phyloP scores from a whole-genome alignment of 2,888 invertebrate species.

The Gisinianus flammeolus region DNA sequence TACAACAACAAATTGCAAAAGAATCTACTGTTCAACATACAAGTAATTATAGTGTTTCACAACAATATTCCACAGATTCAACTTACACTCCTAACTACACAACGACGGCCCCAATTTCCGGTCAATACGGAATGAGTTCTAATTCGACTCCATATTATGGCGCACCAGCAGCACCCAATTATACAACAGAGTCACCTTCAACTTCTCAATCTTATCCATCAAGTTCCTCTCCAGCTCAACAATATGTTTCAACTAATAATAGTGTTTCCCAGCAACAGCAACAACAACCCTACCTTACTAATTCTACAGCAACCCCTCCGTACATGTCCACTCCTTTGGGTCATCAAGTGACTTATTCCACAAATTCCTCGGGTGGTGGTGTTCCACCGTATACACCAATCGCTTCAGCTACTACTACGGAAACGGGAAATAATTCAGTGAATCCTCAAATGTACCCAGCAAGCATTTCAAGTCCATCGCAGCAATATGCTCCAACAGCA shows the following conservation, averaged over 20 bases:
- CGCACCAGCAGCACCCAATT: background rate
- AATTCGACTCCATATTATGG: slow-evolving; percentile 1
- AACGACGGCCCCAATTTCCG: background rate
- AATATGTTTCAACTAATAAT: background rate
- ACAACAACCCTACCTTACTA: slow-evolving; percentile 8
- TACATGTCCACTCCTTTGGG: slow-evolving; percentile 28
- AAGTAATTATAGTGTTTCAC: background rate
- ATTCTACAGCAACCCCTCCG: background rate
- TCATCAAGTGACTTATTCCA: background rate
- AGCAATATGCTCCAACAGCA: slow-evolving; percentile 32
- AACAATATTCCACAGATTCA: slow-evolving; percentile 19
- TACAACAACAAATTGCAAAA: slow-evolving; percentile 33
- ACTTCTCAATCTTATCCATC: background rate
- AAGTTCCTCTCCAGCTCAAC: background rate
- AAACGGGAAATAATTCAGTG: background rate
- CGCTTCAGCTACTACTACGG: slow-evolving; percentile 48
- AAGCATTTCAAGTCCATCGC: background rate
- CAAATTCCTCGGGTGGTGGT: background rate
- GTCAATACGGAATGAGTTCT: background rate
- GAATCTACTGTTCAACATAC: slow-evolving; percentile 9
- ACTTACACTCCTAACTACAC: background rate
- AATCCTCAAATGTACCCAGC: slow-evolving; percentile 5
- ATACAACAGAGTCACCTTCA: background rate
- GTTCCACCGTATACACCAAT: slow-evolving; percentile 14
- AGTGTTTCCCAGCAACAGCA: slow-evolving; percentile 29